phyloP scores from a whole-genome alignment of 2,113 vertebrate species.

The Archocentrus centrarchus region DNA sequence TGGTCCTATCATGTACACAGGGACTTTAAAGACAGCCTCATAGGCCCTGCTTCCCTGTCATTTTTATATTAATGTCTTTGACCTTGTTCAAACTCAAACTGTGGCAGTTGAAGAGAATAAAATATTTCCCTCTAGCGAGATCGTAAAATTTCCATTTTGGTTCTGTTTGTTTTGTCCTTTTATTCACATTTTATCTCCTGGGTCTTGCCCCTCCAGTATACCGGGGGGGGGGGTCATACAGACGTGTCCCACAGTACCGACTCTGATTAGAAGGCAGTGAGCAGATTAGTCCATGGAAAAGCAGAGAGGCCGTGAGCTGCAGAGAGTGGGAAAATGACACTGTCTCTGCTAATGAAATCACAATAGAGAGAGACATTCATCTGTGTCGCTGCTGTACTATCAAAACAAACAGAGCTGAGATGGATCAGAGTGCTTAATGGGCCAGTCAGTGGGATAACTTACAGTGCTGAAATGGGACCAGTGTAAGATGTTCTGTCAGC shows the following conservation, averaged over 20 bases:
- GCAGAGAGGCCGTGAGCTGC: slow-evolving; percentile 17
- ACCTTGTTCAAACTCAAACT: slow-evolving; percentile 39
- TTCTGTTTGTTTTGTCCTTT: slow-evolving; percentile 33
- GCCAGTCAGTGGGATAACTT: slow-evolving; percentile 41
- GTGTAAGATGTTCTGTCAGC: not conserved
- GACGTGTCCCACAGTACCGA: slow-evolving; percentile 35
- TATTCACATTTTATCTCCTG: slow-evolving; percentile 35
- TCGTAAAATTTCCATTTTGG: slow-evolving; percentile 25
- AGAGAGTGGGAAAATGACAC: slow-evolving; percentile 62
- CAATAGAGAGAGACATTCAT: slow-evolving; percentile 63
- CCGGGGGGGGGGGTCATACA: slow-evolving; percentile 59
- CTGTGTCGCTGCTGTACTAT: slow-evolving; percentile 45
- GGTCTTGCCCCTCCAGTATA: slow-evolving; percentile 44
- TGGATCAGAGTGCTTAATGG: slow-evolving; percentile 51
- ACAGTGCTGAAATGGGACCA: not conserved
- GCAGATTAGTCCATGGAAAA: not conserved
- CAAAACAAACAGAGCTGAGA: slow-evolving; percentile 63
- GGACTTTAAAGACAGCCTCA: not conserved
- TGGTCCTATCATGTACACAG: not conserved
- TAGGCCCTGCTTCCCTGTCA: not conserved
- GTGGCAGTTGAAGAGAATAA: slow-evolving; percentile 19
- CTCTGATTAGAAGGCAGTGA: slow-evolving; percentile 14
- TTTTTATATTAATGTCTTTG: slow-evolving; percentile 22
- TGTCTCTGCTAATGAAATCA: slow-evolving; percentile 62
- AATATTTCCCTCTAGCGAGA: slow-evolving; percentile 5